Percentiles rank a stretch among this genome's conserved stretches.
phyloP scores from a whole-genome alignment of 2,888 invertebrate species.

The Macrophya annulata region DNA sequence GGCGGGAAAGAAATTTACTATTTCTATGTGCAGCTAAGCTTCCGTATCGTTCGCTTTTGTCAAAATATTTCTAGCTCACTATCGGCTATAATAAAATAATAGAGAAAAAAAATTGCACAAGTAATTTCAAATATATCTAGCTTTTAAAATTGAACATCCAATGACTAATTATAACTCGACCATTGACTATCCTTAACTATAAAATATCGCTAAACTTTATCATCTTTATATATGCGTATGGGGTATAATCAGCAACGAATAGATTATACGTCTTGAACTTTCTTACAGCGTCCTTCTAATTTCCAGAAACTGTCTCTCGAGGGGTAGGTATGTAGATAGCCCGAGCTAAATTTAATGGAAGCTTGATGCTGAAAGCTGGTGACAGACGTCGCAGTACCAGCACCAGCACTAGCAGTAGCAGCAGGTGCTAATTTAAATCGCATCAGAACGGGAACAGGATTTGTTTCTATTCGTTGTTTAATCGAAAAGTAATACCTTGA shows the following conservation, averaged over 20 bases:
- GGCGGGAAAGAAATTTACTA: constrained; percentile 43
- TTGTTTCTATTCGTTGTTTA: constrained; percentile 70
- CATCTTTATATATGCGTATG: neutral
- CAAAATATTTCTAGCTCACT: constrained; percentile 35
- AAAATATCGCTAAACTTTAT: neutral
- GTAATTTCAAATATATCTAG: neutral
- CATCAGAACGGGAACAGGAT: constrained; percentile 69
- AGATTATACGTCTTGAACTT: constrained; percentile 55
- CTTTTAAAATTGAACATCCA: neutral
- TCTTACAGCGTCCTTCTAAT: constrained; percentile 63
- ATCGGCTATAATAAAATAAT: neutral
- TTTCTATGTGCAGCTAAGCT: constrained; percentile 31
- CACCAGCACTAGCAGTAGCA: constrained; percentile 62
- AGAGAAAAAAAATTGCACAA: constrained; percentile 2
- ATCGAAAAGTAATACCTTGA: constrained; percentile 76
- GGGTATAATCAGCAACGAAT: neutral
- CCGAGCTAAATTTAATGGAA: constrained; percentile 77
- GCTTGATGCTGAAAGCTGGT: constrained; percentile 62
- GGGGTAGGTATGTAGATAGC: constrained; percentile 27
- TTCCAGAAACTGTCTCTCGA: constrained; percentile 58
- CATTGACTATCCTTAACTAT: neutral
- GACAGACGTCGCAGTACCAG: constrained; percentile 71
- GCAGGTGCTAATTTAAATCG: constrained; percentile 76
- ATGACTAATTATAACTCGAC: neutral
- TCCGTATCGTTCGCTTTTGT: constrained; percentile 36